Evolutionary conservation across 2,888 invertebrate species (phyloP).

Genomic region (Crocallis elinguaria): DNA sequence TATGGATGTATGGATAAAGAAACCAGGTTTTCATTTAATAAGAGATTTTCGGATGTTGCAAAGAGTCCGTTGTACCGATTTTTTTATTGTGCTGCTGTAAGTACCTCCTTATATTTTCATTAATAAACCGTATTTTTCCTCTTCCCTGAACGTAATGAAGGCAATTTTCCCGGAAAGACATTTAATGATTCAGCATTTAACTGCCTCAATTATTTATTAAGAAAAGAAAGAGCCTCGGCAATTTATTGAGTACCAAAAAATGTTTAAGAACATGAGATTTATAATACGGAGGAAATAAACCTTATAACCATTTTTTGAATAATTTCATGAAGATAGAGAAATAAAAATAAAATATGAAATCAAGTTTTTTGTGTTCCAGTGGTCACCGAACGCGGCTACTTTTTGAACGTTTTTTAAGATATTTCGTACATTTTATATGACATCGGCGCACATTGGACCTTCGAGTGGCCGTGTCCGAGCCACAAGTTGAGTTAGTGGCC

Average conservation of each 20-base stretch:
- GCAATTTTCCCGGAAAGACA: conserved; percentile 13
- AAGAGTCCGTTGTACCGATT: background rate
- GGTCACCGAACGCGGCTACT: too few relatives aligned
- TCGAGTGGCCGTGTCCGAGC: too few relatives aligned
- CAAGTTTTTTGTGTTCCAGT: too few relatives aligned
- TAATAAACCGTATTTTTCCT: conserved; percentile 14
- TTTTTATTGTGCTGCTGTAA: background rate
- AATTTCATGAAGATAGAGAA: background rate
- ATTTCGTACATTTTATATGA: too few relatives aligned
- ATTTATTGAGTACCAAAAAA: conserved; percentile 17
- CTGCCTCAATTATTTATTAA: conserved; percentile 15
- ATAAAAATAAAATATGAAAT: too few relatives aligned
- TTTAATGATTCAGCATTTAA: conserved; percentile 24
- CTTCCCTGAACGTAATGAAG: conserved; percentile 13
- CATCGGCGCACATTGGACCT: too few relatives aligned
- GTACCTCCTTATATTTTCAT: background rate
- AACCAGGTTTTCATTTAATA: too few relatives aligned
- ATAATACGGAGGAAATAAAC: conserved; percentile 1
- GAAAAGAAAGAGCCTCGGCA: conserved; percentile 14
- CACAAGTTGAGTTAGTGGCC: too few relatives aligned
- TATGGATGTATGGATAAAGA: too few relatives aligned
- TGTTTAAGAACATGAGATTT: conserved; percentile 10
- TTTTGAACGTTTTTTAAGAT: too few relatives aligned
- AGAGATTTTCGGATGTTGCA: too few relatives aligned
- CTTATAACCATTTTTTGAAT: background rate